Evolutionary conservation across 2,797 vertebrate species (phyloP), one percentile per base, ranked within the genome.

Genomic region (Choloepus didactylus): DNA sequence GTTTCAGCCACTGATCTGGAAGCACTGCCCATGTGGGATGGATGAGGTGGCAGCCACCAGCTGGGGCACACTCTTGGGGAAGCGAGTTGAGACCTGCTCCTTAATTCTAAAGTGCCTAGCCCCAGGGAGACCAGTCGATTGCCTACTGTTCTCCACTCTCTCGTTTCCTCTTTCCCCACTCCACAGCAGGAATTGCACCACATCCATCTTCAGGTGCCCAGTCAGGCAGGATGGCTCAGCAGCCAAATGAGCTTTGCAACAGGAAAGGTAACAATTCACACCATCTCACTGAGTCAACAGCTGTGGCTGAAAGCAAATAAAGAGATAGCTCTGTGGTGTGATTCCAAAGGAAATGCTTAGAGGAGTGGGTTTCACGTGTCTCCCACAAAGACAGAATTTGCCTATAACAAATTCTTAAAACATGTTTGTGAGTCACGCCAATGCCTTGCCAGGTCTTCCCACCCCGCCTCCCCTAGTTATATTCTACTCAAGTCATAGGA

Each of bases 21-120:
- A 85, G 38, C 25, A 31, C 6, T 14, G n/a, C 6, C 35, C 3
- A 9, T 11, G 21, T 21, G 29, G 51, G 80, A n/a, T 62, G 49
- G 23, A n/a, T 56, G 44, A 79, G 69, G 72, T 10, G 29, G 73
- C 2, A 2, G 27, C 77, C 38, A 19, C 0, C 44, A 87, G 49
- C 64, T 18, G 89, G 59, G 96, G 95, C 77, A 96, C 85, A 56
- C 92, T 96, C 89, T 93, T 14, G 2, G 59, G 89, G 35, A 56
- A 97, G 76, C 85, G 21, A 93, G 95, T 95, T 93, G 77, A 84
- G 86, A 90, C 94, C 92, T 96, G 95, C 91, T 97, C 76, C 85
- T 94, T 96, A 96, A 92, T 92, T 96, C 93, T 90, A 76, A 73
- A 82, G 67, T 95, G 89, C 87, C 93, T 97, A 97, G 93, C 56